Base-by-base conservation (phyloP, 2,888 invertebrate genomes). In the Dynastes tityus region DNA sequence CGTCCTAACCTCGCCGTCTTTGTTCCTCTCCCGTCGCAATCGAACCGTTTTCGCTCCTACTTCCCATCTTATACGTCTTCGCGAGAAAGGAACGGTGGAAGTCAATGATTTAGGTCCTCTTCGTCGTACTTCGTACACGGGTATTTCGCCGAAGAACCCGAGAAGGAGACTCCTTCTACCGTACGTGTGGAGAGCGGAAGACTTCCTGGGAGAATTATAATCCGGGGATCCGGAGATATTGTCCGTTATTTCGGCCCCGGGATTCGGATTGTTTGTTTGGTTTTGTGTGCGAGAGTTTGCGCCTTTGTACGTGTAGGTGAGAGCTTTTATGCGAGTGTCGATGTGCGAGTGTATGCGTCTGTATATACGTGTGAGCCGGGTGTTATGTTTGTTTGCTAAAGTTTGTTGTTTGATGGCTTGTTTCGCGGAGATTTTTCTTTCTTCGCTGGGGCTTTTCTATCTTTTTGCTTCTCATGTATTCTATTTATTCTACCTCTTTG, bases 1-100 rank as follows among this genome's bases (percentile, higher is more conserved):
- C 84, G 84, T 82, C 81, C 75, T 76, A 76, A 45, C 61, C n/a
- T 32, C 70, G 79, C 75, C 77, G 65, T 78, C 73, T 32, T 75
- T 68, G 55, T 58, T 22, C n/a, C 53, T 0, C 76, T 49, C 22
- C 29, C 65, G 65, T 40, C 65, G 37, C 8, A 45, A 2, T 29
- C 29, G 40, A 61, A 16, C 61, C 63, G 68, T 58, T 71, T 29
- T 77, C 67, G 13, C 51, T 61, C 49, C 40, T 55, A 45, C 67
- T n/a, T 13, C 37, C 37, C 67, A 16, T 29, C 65, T 53, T 65
- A 49, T 27, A 16, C 37, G 27, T 67, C 49, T 67, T 40, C n/a
- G 11, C 4, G 58, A 73, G 73, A 73, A 58, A 73, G 73, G 58
- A 58, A 73, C 32, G 51, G 32, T 64, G 63, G 71, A 63, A 78